A percentile compares a stretch with the other conserved stretches of the same genome.
phyloP scores from a whole-genome alignment of 1,140 invertebrate genomes.

The Sarcophaga bullata region DNA sequence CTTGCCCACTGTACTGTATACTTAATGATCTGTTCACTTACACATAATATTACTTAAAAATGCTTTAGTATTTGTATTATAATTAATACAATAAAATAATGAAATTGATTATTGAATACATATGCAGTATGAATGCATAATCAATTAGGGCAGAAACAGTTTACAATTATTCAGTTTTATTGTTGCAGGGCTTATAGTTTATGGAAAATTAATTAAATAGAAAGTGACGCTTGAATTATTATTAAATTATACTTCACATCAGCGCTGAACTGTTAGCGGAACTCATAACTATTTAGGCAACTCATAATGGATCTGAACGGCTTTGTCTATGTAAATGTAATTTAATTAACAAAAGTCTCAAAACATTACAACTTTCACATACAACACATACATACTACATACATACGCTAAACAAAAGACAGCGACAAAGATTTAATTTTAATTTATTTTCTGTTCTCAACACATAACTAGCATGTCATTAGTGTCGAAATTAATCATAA shows the following conservation, averaged over 20 bases:
- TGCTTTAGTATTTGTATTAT: no score
- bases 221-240: neutral
- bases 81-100: no score
- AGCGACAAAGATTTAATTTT: neutral
- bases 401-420: neutral
- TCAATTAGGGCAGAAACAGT: no score
- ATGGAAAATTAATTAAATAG: neutral
- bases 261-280: neutral
- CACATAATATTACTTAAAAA: no score
- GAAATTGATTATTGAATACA: no score
- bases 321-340: no score
- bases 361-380: neutral
- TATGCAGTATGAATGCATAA: no score
- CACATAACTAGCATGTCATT: neutral
- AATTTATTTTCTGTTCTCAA: slow-evolving; percentile 4
- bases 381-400: neutral
- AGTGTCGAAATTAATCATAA: slow-evolving; percentile 28
- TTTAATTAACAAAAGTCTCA: neutral
- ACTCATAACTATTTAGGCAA: neutral
- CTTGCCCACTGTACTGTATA: no score
- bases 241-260: neutral
- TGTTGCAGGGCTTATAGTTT: no score
- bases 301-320: no score
- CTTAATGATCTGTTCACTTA: no score
- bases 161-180: no score